phyloP scores from a whole-genome alignment of 2,888 invertebrate species.

The Phorcus lineatus region DNA sequence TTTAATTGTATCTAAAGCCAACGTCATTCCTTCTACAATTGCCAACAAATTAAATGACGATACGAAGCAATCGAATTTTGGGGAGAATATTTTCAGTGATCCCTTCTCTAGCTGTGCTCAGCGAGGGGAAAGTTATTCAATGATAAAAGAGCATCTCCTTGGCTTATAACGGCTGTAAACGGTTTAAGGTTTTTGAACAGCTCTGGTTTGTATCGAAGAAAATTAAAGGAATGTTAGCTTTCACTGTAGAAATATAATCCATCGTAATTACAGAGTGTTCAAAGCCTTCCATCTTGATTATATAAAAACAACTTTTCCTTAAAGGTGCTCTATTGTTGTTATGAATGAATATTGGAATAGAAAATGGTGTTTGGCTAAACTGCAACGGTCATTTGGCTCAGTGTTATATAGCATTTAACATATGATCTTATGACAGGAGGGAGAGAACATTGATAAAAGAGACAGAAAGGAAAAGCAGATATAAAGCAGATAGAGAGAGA shows the following conservation, averaged over 20 bases:
- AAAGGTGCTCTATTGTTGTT: no score
- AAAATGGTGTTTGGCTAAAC: no score
- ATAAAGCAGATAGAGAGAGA: no score
- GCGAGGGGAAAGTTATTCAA: neutral
- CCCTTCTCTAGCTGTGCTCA: neutral
- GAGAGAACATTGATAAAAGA: no score
- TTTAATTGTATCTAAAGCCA: no score
- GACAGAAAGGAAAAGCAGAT: no score
- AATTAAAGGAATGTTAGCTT: neutral
- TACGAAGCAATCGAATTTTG: neutral
- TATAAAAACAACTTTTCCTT: neutral
- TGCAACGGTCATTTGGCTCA: no score
- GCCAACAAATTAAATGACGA: slow-evolving; percentile 12
- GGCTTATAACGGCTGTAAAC: neutral
- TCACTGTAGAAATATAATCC: slow-evolving; percentile 1
- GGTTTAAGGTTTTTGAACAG: neutral
- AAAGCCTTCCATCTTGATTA: neutral
- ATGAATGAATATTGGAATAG: no score
- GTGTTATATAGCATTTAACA: no score
- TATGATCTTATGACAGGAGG: no score
- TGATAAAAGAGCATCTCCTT: neutral
- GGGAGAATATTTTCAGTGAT: slow-evolving; percentile 12
- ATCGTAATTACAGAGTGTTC: neutral
- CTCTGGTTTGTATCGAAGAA: slow-evolving; percentile 4
- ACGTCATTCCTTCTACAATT: neutral